These are phyloP conservation scores for Icerya purchasi DNA, from an alignment of 2,888 invertebrate species.

Conservation along the genomic window DNA sequence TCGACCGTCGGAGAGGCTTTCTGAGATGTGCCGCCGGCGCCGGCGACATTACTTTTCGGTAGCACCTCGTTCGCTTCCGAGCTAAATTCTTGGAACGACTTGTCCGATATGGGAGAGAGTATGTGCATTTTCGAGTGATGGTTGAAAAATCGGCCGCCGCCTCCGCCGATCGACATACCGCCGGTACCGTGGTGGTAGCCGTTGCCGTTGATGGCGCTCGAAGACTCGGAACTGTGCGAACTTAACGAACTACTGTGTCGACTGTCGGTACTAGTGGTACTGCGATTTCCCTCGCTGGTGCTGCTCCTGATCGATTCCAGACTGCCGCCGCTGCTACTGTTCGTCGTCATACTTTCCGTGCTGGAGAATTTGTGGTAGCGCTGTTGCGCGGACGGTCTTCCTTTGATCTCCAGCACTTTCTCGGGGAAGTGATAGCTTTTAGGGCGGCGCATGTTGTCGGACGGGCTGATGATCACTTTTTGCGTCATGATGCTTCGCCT, in stretches of 20 bases:
- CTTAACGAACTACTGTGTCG: slow-evolving; percentile 62
- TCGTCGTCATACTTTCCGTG: slow-evolving; percentile 66
- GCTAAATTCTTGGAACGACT: slow-evolving; percentile 67
- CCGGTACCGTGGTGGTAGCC: slow-evolving; percentile 32
- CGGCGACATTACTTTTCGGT: slow-evolving; percentile 18
- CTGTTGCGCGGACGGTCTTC: slow-evolving; percentile 34
- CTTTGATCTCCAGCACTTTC: slow-evolving; percentile 37
- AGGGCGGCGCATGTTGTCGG: slow-evolving; percentile 26
- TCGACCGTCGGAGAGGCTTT: slow-evolving; percentile 21
- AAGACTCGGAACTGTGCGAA: slow-evolving; percentile 64
- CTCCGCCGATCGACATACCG: slow-evolving; percentile 24
- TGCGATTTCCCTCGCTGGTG: slow-evolving; percentile 68
- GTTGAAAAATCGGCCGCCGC: slow-evolving; percentile 40
- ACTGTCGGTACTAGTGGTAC: slow-evolving; percentile 66
- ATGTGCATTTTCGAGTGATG: slow-evolving; percentile 60
- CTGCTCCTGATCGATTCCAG: slow-evolving; percentile 71
- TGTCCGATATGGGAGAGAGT: slow-evolving; percentile 71
- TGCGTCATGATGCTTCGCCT: not conserved
- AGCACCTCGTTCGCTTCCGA: slow-evolving; percentile 62
- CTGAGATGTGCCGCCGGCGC: slow-evolving; percentile 21
- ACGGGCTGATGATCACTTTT: slow-evolving; percentile 30
- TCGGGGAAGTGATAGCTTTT: slow-evolving; percentile 22
- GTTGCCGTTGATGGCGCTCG: slow-evolving; percentile 31
- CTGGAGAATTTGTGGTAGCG: slow-evolving; percentile 45
- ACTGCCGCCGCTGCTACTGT: slow-evolving; percentile 53